Base-by-base conservation (phyloP, 2,113 vertebrate species). In the Solea senegalensis region DNA sequence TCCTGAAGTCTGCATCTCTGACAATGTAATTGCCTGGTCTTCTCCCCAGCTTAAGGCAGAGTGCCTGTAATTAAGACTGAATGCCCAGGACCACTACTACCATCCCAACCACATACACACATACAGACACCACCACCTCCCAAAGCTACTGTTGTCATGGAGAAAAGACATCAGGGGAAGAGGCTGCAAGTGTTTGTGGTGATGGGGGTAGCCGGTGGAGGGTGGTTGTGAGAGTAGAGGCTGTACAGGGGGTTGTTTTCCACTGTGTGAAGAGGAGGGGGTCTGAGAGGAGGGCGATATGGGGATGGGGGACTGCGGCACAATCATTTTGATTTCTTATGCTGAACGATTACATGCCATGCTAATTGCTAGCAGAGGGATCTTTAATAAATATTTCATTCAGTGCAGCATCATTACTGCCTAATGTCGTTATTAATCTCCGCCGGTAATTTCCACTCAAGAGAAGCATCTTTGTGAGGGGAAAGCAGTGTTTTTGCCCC, bases 301-400 rank as follows among this genome's bases (percentile, higher is more conserved):
- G 84, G 83, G 85, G 90, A 68, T 51, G 84, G 83, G 90, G 83
- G 83, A 88, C 83, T 90, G 83, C 78, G 40, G 85, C 84, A 88
- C 91, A 91, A 93, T 93, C 91, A 91, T 91, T 89, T 92, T 91
- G 84, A 92, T 93, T 93, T 91, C 90, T 93, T 82, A 82, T 87
- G 84, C 88, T 91, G 92, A 93, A 92, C 88, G 86, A 93, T 93
- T 91, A 93, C 92, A 92, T 89, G 90, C 87, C 91, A 92, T 89
- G 85, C 92, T 94, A 94, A 94, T 94, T 94, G 92, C 93, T 92
- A 94, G 92, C 93, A 93, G 92, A 93, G 94, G 93, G 93, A 94
- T 94, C 90, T 94, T 94, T 94, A 94, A 94, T 94, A 94, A 93
- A 94, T 94, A 93, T 94, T 94, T 93, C 88, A 94, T 92, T 91